Percentiles rank a stretch among this genome's conserved stretches.
phyloP scores from a whole-genome alignment of 30 jellyfish, hydroid and myxozoan species.

The Calvadosia cruxmelitensis region DNA sequence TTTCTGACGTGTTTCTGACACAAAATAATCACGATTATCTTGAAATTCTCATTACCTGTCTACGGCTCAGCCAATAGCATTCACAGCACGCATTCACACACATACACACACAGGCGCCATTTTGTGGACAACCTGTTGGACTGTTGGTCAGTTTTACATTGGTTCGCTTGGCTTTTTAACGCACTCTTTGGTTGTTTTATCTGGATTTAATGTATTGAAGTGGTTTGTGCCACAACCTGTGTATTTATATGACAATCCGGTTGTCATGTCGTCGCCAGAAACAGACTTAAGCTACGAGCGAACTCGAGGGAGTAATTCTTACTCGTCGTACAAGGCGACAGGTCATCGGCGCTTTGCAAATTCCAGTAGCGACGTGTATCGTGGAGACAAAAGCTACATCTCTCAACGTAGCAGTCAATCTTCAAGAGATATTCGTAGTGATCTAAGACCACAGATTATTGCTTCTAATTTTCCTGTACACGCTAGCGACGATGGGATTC shows the following conservation, averaged over 20 bases:
- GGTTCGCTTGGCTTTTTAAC: too few species aligned
- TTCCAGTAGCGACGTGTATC: conserved; percentile 39
- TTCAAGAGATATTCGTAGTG: conserved; percentile 20
- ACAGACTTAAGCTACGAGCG: conserved; percentile 51
- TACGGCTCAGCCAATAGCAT: too few species aligned
- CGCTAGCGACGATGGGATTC: conserved; percentile 54
- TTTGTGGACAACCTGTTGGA: background rate
- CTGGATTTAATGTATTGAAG: too few species aligned
- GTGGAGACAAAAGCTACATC: conserved; percentile 41
- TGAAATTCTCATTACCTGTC: too few species aligned
- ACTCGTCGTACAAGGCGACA: conserved; percentile 48
- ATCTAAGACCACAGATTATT: conserved; percentile 46
- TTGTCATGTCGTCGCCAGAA: conserved; percentile 88
- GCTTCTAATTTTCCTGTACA: conserved; percentile 68
- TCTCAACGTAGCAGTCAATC: conserved; percentile 18
- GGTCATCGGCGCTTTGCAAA: conserved; percentile 30
- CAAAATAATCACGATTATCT: too few species aligned
- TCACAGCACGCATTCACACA: too few species aligned
- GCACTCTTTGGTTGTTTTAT: too few species aligned
- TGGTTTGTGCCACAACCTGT: too few species aligned
- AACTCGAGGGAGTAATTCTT: conserved; percentile 60
- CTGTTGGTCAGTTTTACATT: background rate
- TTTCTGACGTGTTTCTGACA: too few species aligned
- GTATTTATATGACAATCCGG: too few species aligned
- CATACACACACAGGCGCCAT: background rate